Conservation (phyloP, 2,888 invertebrate species). For the Brachyopa scutellaris region DNA sequence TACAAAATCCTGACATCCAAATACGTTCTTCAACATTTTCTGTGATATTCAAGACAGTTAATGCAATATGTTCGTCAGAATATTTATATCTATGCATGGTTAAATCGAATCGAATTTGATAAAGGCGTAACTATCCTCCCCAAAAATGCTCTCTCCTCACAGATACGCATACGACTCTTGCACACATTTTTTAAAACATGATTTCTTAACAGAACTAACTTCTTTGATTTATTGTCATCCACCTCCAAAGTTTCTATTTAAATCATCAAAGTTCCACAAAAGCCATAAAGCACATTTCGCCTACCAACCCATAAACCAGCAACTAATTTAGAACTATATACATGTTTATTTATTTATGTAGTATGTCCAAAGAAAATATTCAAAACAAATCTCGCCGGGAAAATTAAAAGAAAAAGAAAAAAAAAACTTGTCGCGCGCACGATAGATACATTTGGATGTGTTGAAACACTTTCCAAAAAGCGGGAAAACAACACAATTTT, state of each 20-base stretch:
- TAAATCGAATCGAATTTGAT: too few relatives aligned
- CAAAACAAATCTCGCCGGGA: conserved; percentile 16
- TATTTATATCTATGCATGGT: too few relatives aligned
- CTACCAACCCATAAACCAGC: conserved; percentile 10
- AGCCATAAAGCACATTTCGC: not conserved
- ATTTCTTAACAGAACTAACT: conserved; percentile 5
- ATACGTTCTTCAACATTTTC: too few relatives aligned
- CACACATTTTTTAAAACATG: too few relatives aligned
- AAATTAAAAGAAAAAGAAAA: not conserved
- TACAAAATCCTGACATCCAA: too few relatives aligned
- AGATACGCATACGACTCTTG: too few relatives aligned
- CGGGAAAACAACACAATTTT: conserved; percentile 20
- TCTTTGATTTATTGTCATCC: conserved; percentile 11
- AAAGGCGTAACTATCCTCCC: too few relatives aligned
- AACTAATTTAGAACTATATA: conserved; percentile 1
- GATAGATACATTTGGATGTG: too few relatives aligned
- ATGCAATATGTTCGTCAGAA: too few relatives aligned
- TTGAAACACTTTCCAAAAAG: conserved; percentile 24
- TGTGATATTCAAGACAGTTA: too few relatives aligned
- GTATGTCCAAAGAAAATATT: not conserved
- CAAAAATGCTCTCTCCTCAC: too few relatives aligned
- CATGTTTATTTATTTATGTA: too few relatives aligned
- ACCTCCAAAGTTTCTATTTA: conserved; percentile 7
- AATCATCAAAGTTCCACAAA: conserved; percentile 15
- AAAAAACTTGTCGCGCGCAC: conserved; percentile 8